A percentile compares a stretch with the other conserved stretches of the same genome.
Conservation (phyloP, 2,888 invertebrate genomes). For the Pantelozetes paolii region DNA sequence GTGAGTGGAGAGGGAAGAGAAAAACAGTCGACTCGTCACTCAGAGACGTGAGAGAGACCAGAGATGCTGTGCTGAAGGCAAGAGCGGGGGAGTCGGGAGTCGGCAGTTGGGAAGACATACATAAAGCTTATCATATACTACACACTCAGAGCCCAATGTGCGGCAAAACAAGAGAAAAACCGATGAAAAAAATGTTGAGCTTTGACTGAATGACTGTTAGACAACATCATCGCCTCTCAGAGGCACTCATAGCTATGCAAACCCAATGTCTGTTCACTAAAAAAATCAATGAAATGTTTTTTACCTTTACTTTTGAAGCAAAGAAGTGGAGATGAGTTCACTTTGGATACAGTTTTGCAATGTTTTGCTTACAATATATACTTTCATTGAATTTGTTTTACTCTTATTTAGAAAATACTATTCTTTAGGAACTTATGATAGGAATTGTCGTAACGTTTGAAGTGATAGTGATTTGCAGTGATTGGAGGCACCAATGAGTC, state of each 20-base stretch:
- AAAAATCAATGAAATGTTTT: neutral
- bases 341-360: constrained; percentile 6
- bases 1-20: constrained; percentile 7
- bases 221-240: neutral
- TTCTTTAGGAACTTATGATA: constrained; percentile 25
- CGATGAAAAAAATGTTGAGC: neutral
- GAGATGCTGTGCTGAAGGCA: constrained; percentile 3
- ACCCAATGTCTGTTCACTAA: neutral
- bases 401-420: neutral
- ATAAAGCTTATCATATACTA: neutral
- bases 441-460: neutral
- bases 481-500: constrained; percentile 22
- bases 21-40: constrained; percentile 32
- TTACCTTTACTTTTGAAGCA: neutral
- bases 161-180: neutral
- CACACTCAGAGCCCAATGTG: neutral
- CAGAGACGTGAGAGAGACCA: constrained; percentile 2
- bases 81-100: neutral
- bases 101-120: constrained; percentile 12
- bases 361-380: neutral
- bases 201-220: neutral
- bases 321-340: neutral
- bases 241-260: neutral
- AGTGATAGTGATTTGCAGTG: too few species aligned
- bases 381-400: constrained; percentile 11